Evolutionary conservation across 2,797 vertebrate species (phyloP).

Genomic region (Hafferia zeledoni): DNA sequence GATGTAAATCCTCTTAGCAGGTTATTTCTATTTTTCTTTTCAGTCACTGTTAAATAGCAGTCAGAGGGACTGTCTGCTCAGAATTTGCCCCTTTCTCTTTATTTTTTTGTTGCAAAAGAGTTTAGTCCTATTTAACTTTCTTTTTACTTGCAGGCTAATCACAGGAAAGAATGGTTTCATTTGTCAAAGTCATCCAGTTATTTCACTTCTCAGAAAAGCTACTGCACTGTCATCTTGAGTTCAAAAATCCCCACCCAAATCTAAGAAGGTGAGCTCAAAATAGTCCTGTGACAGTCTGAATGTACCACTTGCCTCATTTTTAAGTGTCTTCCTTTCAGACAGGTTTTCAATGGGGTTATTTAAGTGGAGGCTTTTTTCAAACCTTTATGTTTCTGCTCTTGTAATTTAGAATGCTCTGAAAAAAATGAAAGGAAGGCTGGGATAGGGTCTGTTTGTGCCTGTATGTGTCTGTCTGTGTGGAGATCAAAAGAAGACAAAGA

Average conservation of each 20-base stretch:
- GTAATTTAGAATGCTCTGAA: not conserved
- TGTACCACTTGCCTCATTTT: not conserved
- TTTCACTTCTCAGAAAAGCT: not conserved
- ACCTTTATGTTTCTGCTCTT: not conserved
- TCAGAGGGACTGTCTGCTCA: not conserved
- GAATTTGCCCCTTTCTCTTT: not conserved
- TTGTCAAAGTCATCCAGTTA: conserved; percentile 8
- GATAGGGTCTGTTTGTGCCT: not conserved
- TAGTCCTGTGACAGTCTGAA: not conserved
- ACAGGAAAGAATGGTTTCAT: conserved; percentile 7
- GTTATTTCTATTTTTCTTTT: not conserved
- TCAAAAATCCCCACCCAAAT: not conserved
- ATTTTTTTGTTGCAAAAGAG: not conserved
- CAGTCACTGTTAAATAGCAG: not conserved
- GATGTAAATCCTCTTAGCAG: not conserved
- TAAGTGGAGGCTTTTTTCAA: not conserved
- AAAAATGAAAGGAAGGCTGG: not conserved
- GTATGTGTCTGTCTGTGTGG: not conserved
- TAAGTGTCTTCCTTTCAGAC: not conserved
- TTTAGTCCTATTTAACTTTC: not conserved
- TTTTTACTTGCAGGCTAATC: not conserved
- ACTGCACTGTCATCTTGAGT: not conserved
- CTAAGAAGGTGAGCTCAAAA: not conserved
- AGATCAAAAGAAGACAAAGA: not conserved
- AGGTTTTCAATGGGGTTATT: not conserved